A percentile compares a stretch with the other conserved stretches of the same genome.
phyloP scores from a whole-genome alignment of 37 sponge, comb jelly and placozoan genomes.

The Halichondria panicea region DNA sequence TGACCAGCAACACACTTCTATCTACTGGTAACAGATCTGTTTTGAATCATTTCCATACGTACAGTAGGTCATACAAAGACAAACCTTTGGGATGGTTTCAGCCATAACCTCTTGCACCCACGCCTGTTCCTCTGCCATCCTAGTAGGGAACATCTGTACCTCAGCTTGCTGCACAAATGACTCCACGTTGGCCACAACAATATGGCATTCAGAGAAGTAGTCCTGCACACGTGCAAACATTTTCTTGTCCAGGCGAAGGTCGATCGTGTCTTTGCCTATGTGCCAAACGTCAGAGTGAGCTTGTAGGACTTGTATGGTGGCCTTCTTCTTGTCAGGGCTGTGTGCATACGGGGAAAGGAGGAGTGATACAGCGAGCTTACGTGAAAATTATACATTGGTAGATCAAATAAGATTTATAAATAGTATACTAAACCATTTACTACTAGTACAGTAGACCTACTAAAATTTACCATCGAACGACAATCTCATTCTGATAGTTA shows the following conservation, averaged over 20 bases:
- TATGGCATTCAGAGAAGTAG: constrained; percentile 31
- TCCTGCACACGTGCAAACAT: constrained; percentile 22
- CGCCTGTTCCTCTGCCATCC: constrained; percentile 16
- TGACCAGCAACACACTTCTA: not conserved
- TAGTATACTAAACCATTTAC: no score
- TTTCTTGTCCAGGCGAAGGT: constrained; percentile 16
- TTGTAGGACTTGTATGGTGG: constrained; percentile 22
- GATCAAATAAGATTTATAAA: no score
- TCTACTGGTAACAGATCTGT: no score
- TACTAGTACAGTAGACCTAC: no score
- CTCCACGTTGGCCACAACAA: constrained; percentile 44
- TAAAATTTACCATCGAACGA: constrained; percentile 54
- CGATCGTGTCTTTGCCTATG: constrained; percentile 26
- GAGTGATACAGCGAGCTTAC: no score
- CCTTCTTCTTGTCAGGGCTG: constrained; percentile 32
- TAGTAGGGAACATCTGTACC: constrained; percentile 22
- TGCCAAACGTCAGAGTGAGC: constrained; percentile 36
- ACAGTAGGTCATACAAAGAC: no score
- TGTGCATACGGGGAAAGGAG: not conserved
- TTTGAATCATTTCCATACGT: no score
- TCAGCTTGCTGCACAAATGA: constrained; percentile 49
- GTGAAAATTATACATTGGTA: no score
- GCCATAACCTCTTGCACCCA: constrained; percentile 28
- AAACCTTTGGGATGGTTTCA: not conserved
- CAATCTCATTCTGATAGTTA: constrained; percentile 11